A percentile compares a stretch with the other conserved stretches of the same genome.
These are phyloP conservation scores for Nematostella vectensis DNA, from an alignment of 92 coral and sea anemone species.

Conservation along the genomic window DNA sequence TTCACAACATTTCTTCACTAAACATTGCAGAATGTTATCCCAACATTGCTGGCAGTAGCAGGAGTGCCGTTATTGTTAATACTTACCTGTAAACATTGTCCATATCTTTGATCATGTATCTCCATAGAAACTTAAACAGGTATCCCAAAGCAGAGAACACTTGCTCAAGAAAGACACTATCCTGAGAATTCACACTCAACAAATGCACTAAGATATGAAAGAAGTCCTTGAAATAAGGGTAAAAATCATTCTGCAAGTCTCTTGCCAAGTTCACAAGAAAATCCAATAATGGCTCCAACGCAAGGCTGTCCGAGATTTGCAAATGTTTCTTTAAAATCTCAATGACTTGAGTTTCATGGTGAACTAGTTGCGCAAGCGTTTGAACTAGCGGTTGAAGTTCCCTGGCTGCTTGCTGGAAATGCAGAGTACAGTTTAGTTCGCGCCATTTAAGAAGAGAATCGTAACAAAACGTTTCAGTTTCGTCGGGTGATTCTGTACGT, in stretches of 20 bases:
- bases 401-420: constrained; percentile 64
- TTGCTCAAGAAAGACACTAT: constrained; percentile 60
- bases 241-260: constrained; percentile 79
- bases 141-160: constrained; percentile 73
- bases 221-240: constrained; percentile 64
- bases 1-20: too few species aligned
- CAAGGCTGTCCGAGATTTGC: constrained; percentile 36
- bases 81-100: constrained; percentile 65
- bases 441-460: constrained; percentile 78
- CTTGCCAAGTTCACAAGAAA: constrained; percentile 74
- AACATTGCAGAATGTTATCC: too few species aligned
- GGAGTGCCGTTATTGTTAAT: too few species aligned
- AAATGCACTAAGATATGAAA: constrained; percentile 48
- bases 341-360: constrained; percentile 58
- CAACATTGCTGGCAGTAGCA: too few species aligned
- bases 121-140: constrained; percentile 83
- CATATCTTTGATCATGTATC: constrained; percentile 76
- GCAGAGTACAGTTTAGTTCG: constrained; percentile 83
- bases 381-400: constrained; percentile 53
- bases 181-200: constrained; percentile 50
- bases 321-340: constrained; percentile 59
- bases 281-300: constrained; percentile 69
- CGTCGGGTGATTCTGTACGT: constrained; percentile 72
- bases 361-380: constrained; percentile 78
- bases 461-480: constrained; percentile 79